Evolutionary conservation across 2,888 invertebrate species (phyloP), one percentile per base, ranked within the genome.

Genomic region (Apamea epomidion): DNA sequence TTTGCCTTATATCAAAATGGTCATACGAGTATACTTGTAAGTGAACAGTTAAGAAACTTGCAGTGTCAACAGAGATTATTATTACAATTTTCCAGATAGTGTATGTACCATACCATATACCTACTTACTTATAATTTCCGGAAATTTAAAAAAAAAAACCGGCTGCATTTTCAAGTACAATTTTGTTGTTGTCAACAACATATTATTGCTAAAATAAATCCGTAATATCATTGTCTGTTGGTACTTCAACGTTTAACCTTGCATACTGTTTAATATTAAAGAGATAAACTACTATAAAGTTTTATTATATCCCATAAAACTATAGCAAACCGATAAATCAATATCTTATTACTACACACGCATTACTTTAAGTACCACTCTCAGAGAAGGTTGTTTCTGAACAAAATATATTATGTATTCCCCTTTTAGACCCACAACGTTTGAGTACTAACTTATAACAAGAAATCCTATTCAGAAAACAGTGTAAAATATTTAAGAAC

Each of bases 401-500:
- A 74, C 69, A 12, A 74, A 72, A 77, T 82, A 68, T 72, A 72
- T 72, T 82, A 82, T 78, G 67, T 64, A 83, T 79, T 72, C 32
- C 21, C 64, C 64, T 80, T 84, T 76, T 73, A 80, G 58, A 72
- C 74, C 81, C 62, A 67, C 37, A 65, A 12, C n/a, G 37, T 32
- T 71, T 51, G 67, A 67, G 67, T 68, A 78, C 71, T 67, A 62
- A 72, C 72, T 73, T 73, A 45, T 45, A 64, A 77, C 54, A 81
- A 78, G 54, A 84, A 85, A 84, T 68, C 54, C 70, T 65, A 81
- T 72, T 81, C 32, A 73, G 81, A 74, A 81, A 80, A 80, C 84
- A 58, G 58, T 75, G 72, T 84, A 69, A 78, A 84, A 81, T 85
- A 84, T 84, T 84, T 85, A 69, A 78, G 73, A 85, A 73, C 54